Evolutionary conservation across 2,888 invertebrate species (phyloP), one percentile per base, ranked within the genome.

Genomic region (Megaustenia siamemsis): DNA sequence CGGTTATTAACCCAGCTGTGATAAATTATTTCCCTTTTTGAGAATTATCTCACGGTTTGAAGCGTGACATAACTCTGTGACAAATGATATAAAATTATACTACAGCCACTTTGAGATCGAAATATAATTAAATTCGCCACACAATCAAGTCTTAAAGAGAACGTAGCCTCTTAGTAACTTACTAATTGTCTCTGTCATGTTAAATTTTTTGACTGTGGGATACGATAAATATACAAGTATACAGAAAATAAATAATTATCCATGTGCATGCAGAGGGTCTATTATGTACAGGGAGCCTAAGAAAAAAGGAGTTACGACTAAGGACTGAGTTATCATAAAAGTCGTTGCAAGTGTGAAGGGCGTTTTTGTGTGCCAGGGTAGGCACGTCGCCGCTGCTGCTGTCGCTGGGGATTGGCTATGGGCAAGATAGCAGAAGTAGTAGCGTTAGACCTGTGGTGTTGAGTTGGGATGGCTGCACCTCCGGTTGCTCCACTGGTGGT

Each of bases 391-490:
- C 92, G 90, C 73, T 85, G 73, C 43, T 92, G 91, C 76, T 85
- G 80, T 45, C 77, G 35, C 35, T 75, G 75, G 18, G 85, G 75
- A 38, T 81, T 85, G 21, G 66, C 75, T 56, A 85, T 85, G 76
- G 85, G 85, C 45, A 85, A 63, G 56, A 76, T 81, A 49, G 81
- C 85, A 63, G 85, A 81, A 12, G 85, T 60, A 66, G 76, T 85
- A 73, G 49, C 12, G n/a, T 91, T 91, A 87, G 92, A 92, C 93
- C 92, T 93, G 83, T 90, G 92, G 83, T 92, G 92, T 56, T 86
- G 88, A 32, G 78, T 60, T 10, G 83, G 53, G 71, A 60, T 78
- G 38, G 78, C 83, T 15, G 82, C 78, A 21, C 63, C 63, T 18
- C 60, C 71, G 21, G 78, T 53, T 1, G 78, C 82, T 32, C 68